Evolutionary conservation across 2,113 vertebrate genomes (phyloP).

Genomic region (Budorcas taxicolor): DNA sequence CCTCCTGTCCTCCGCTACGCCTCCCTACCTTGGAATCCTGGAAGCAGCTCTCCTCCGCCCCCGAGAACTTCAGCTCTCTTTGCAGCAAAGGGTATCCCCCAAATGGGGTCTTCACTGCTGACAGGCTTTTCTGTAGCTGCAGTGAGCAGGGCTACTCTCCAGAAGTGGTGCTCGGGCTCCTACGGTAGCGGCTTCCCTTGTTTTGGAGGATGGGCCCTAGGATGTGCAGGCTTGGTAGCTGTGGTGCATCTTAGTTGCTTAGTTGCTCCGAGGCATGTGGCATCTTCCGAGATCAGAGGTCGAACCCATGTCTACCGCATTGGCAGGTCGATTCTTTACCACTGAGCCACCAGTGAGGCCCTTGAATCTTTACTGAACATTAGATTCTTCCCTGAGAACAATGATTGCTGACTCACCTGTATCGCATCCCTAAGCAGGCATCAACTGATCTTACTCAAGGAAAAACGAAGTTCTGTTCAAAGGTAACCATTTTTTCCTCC

Average conservation of each 20-base stretch:
- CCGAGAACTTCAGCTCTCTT: neutral
- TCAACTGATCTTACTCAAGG: neutral
- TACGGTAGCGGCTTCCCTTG: neutral
- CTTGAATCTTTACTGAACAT: fast-evolving
- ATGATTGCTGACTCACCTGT: neutral
- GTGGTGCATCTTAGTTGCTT: neutral
- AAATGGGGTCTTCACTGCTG: neutral
- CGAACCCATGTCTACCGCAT: neutral
- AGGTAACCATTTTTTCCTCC: neutral
- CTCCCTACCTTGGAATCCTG: neutral
- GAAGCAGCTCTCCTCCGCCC: neutral
- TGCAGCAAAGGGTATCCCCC: neutral
- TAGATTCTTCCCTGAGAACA: neutral
- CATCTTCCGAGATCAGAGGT: neutral
- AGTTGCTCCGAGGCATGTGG: neutral
- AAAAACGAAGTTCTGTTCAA: neutral
- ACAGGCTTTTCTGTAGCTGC: neutral
- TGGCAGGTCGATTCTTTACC: neutral
- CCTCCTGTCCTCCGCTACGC: neutral
- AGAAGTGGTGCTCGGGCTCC: neutral
- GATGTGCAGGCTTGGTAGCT: neutral
- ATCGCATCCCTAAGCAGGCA: no score
- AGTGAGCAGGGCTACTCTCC: neutral
- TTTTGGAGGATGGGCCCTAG: neutral
- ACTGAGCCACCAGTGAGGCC: neutral